Evolutionary conservation across 2,113 vertebrate genomes (phyloP), one percentile per base, ranked within the genome.

Genomic region (Tachysurus vachellii): DNA sequence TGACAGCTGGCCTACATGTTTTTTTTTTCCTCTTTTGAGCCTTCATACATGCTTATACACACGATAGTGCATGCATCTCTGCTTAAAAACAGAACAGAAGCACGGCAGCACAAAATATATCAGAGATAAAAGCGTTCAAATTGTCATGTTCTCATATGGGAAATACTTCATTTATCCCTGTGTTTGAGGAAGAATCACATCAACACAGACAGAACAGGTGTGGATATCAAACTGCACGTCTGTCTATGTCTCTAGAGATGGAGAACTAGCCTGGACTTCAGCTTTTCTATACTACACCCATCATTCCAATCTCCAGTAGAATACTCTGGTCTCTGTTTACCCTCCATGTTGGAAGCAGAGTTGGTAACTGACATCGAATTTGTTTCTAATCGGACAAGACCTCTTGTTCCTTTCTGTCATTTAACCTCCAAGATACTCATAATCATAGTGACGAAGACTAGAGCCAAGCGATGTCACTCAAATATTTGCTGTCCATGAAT

Each of bases 11-110:
- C 64, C 75, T 80, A 73, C 81, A 64, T 66, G 12, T 26, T 5
- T 83, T 83, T 56, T 50, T 50, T 50, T n/a, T 70, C 73, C 88
- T 68, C 57, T 54, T 62, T 76, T 88, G 36, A 83, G 76, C 79
- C 61, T 59, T n/a, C 57, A 75, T 16, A 81, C 64, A 56, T 79
- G 75, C 85, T 42, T 62, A 36, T 75, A 85, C 68, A 82, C 79
- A 42, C 80, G 64, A 59, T 82, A n/a, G 17, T 59, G 17, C 5
- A 47, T 36, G 31, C 68, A 84, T 28, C 47, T 4, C 9, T 50
- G 42, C 53, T 19, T 26, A 28, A 61, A 66, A 53, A 28, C 75
- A 54, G 21, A 80, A 80, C 50, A 56, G 6, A 57, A 54, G 79
- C 62, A 80, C 19, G 23, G 44, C n/a, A 61, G 47, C 50, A 56